Percentiles rank a stretch among this genome's conserved stretches.
These are phyloP conservation scores for Homarus americanus DNA, from an alignment of 1,140 invertebrate species.

Conservation along the genomic window DNA sequence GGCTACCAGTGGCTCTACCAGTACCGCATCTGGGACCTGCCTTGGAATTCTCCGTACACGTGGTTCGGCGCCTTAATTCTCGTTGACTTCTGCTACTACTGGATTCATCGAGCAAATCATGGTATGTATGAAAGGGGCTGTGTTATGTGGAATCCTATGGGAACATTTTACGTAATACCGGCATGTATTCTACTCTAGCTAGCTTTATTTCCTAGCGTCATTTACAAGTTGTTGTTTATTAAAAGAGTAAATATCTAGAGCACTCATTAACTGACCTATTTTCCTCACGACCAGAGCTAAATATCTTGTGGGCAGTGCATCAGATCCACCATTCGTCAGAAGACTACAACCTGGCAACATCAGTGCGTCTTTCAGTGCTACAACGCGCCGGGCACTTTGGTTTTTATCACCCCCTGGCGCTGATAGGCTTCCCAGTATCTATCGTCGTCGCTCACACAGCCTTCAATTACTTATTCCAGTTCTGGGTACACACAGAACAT, in stretches of 20 bases:
- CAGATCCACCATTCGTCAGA: slow-evolving; percentile 97
- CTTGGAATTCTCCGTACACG: slow-evolving; percentile 78
- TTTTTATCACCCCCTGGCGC: slow-evolving; percentile 90
- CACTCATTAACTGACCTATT: neutral
- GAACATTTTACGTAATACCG: too few species aligned
- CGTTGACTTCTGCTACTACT: slow-evolving; percentile 80
- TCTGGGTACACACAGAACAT: slow-evolving; percentile 81
- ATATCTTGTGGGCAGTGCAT: slow-evolving; percentile 95
- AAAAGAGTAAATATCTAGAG: too few species aligned
- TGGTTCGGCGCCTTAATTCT: slow-evolving; percentile 78
- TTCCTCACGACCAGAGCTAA: slow-evolving; percentile 82
- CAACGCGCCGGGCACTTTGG: slow-evolving; percentile 83
- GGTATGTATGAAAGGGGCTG: too few species aligned
- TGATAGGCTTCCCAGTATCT: slow-evolving; percentile 88
- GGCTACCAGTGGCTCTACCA: slow-evolving; percentile 74
- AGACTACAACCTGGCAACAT: slow-evolving; percentile 94
- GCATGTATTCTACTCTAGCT: too few species aligned
- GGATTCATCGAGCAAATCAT: slow-evolving; percentile 78
- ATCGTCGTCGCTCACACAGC: slow-evolving; percentile 82
- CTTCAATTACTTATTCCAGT: slow-evolving; percentile 81
- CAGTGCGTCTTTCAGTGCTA: slow-evolving; percentile 88
- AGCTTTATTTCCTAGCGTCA: too few species aligned
- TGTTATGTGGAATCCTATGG: too few species aligned
- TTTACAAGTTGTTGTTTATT: too few species aligned
- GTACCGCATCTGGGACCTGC: slow-evolving; percentile 77